These are phyloP conservation scores for Adineta ricciae DNA, from an alignment of 2,888 invertebrate species.

Conservation along the genomic window DNA sequence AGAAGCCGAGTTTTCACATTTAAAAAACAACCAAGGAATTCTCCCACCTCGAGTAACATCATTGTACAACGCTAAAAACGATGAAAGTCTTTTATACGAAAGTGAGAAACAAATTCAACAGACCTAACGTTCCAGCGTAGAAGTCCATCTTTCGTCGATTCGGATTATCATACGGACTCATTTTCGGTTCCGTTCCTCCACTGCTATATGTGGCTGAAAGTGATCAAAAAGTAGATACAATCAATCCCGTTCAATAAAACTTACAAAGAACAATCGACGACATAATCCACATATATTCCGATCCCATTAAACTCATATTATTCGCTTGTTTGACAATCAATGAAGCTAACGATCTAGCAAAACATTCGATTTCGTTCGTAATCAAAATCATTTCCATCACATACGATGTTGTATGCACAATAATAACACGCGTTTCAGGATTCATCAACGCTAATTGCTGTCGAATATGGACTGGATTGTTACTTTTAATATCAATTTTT, in stretches of 20 bases:
- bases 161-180: not conserved
- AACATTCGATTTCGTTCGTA: not conserved
- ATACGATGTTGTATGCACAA: constrained; percentile 25
- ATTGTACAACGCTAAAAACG: not conserved
- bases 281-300: constrained; percentile 42
- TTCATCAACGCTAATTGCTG: constrained; percentile 20
- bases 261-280: constrained; percentile 32
- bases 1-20: too few species aligned
- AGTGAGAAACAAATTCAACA: not conserved
- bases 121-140: not conserved
- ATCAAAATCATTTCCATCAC: too few species aligned
- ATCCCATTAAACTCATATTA: constrained; percentile 37
- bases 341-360: constrained; percentile 34
- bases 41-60: not conserved
- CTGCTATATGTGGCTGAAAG: not conserved
- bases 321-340: constrained; percentile 39
- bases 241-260: not conserved
- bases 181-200: not conserved
- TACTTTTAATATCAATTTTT: constrained; percentile 22
- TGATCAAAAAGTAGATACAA: not conserved
- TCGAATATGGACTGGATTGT: constrained; percentile 18
- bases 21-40: too few species aligned
- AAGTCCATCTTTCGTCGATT: not conserved
- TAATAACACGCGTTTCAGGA: constrained; percentile 32
- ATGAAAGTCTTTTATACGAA: too few species aligned